Percentiles rank a stretch among this genome's conserved stretches.
These are phyloP conservation scores for Tetrax tetrax DNA, from an alignment of 2,113 vertebrate genomes.

Conservation along the genomic window DNA sequence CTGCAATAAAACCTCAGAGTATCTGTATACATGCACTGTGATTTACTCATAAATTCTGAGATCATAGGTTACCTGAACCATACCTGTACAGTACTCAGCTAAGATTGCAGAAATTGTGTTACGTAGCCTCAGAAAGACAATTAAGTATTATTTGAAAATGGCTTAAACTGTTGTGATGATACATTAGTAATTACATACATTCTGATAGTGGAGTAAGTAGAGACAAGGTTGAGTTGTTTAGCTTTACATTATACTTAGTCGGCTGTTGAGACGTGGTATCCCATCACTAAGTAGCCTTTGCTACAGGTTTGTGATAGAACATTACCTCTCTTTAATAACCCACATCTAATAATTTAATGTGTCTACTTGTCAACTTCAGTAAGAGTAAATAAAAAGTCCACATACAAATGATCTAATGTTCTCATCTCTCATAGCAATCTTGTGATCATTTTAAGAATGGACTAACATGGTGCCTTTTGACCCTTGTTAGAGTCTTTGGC, in stretches of 20 bases:
- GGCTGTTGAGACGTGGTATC: background rate
- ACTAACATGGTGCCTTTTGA: background rate
- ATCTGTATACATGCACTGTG: background rate
- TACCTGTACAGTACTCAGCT: background rate
- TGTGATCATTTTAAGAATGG: background rate
- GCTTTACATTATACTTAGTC: background rate
- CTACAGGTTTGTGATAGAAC: background rate
- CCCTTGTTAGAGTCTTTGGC: background rate
- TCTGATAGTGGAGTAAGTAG: background rate
- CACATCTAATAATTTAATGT: background rate
- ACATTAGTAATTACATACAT: background rate
- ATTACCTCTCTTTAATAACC: background rate
- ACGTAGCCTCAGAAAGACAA: background rate
- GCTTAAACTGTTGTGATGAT: background rate
- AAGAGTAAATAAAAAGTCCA: background rate
- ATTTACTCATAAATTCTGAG: background rate
- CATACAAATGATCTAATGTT: background rate
- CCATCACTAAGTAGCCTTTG: background rate
- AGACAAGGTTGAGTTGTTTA: background rate
- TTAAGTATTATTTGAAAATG: background rate
- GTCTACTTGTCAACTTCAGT: background rate
- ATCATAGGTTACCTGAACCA: background rate
- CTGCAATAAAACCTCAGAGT: background rate
- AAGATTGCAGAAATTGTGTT: background rate
- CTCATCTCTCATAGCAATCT: background rate